Evolutionary conservation across 2,113 vertebrate genomes (phyloP).

Genomic region (Mionectes macconnelli): DNA sequence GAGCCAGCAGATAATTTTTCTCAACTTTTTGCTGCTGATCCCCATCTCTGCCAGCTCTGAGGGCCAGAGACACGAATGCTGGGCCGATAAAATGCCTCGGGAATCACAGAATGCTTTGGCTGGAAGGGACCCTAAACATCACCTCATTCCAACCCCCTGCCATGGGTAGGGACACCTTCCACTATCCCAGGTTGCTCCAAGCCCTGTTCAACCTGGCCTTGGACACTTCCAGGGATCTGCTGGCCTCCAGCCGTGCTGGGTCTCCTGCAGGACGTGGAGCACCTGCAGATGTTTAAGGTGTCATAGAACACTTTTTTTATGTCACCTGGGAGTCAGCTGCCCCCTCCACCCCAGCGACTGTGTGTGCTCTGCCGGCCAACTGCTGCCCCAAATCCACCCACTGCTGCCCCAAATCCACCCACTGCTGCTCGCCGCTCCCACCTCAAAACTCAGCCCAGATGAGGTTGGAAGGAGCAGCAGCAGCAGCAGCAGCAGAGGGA

Average conservation of each 20-base stretch:
- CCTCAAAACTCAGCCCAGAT: background rate
- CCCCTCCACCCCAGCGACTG: background rate
- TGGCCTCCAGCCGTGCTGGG: background rate
- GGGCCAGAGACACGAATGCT: background rate
- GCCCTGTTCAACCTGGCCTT: background rate
- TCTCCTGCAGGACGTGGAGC: background rate
- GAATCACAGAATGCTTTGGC: background rate
- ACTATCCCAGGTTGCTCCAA: background rate
- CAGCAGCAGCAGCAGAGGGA: constrained; percentile 54
- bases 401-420: background rate
- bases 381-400: background rate
- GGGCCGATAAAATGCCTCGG: background rate
- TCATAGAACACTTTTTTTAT: background rate
- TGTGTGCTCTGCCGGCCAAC: background rate
- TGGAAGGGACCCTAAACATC: background rate
- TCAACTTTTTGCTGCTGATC: background rate
- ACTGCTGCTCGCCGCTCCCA: background rate
- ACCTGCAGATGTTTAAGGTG: background rate
- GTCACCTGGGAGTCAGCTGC: background rate
- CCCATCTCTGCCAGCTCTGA: background rate
- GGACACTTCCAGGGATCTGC: background rate
- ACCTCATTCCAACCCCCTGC: background rate
- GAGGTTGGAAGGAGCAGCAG: background rate
- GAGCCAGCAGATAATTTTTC: background rate
- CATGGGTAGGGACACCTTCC: background rate